A percentile compares a stretch with the other conserved stretches of the same genome.
These are phyloP conservation scores for Dallia pectoralis DNA, from an alignment of 2,797 vertebrate species.

Conservation along the genomic window DNA sequence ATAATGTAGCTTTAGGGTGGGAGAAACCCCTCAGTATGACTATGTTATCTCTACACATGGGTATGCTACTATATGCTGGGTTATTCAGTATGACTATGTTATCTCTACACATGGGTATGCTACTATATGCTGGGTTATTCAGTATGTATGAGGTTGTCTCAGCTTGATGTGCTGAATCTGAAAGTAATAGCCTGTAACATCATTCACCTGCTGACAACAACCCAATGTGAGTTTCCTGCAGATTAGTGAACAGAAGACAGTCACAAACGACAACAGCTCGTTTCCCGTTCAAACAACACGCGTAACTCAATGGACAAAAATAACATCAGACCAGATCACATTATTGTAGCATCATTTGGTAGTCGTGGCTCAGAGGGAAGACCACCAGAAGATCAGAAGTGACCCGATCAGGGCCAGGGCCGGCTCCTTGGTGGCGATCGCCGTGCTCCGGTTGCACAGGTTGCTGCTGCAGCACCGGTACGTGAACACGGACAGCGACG, in stretches of 20 bases:
- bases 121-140: not conserved
- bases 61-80: not conserved
- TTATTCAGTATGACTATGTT: not conserved
- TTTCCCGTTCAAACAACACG: not conserved
- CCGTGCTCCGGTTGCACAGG: slow-evolving; percentile 67
- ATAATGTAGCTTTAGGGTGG: not conserved
- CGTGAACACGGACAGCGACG: slow-evolving; percentile 62
- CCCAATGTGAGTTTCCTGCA: not conserved
- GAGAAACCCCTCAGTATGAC: not conserved
- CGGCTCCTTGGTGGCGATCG: slow-evolving; percentile 9
- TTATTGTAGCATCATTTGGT: too few relatives aligned
- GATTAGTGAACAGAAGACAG: slow-evolving; percentile 8
- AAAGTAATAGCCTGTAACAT: not conserved
- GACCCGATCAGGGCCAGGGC: slow-evolving; percentile 44
- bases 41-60: not conserved
- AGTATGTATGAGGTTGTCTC: not conserved
- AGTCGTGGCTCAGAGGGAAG: not conserved
- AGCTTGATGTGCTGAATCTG: not conserved
- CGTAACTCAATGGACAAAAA: not conserved
- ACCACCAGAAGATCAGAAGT: slow-evolving; percentile 57
- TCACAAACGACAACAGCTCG: not conserved
- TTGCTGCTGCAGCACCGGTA: slow-evolving; percentile 78
- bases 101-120: not conserved
- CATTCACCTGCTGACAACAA: not conserved
- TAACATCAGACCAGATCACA: not conserved